Evolutionary conservation across 2,888 invertebrate species (phyloP), one percentile per base, ranked within the genome.

Genomic region (Xiphydria camelus): DNA sequence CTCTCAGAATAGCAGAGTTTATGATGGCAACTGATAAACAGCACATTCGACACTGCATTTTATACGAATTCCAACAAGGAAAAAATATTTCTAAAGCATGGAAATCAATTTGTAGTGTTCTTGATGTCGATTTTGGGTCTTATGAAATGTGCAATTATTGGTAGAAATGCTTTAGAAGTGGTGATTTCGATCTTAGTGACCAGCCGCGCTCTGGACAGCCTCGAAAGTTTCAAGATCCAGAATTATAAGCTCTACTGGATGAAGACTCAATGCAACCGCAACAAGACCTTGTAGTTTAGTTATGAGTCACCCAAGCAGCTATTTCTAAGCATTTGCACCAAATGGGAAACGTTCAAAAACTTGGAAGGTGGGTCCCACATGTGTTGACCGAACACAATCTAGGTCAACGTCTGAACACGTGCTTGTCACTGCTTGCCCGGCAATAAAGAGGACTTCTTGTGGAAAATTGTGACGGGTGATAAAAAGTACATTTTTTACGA

Each of bases 341-440:
- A 12, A 7, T 25, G 7, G 25, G 25, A 25, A 25, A 3, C 2
- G 12, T 25, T 25, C 25, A n/a, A 6, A 25, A 9, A 12, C 4
- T 7, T 4, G 25, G 25, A 10, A 25, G n/a, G 6, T 68, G 70
- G 46, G 47, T 31, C 38, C 45, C 55, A 39, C 51, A 17, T 33
- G 36, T 51, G 45, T 34, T 45, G 52, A 38, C 51, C 49, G 47
- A 51, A 36, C 47, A 49, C 48, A 45, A 47, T 39, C 36, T 43
- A 29, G 40, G 35, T 41, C 44, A 21, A 32, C 17, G 23, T 43
- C 34, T 21, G 37, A 42, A 44, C 22, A 15, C 43, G 40, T n/a
- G n/a, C n/a, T 14, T 33, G 38, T 17, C 41, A 50, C 46, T 46
- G 45, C 48, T 47, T 46, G 48, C 49, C 41, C 47, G n/a, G n/a